Evolutionary conservation across 2,113 vertebrate species (phyloP).

Genomic region (Hypanus sabinus): DNA sequence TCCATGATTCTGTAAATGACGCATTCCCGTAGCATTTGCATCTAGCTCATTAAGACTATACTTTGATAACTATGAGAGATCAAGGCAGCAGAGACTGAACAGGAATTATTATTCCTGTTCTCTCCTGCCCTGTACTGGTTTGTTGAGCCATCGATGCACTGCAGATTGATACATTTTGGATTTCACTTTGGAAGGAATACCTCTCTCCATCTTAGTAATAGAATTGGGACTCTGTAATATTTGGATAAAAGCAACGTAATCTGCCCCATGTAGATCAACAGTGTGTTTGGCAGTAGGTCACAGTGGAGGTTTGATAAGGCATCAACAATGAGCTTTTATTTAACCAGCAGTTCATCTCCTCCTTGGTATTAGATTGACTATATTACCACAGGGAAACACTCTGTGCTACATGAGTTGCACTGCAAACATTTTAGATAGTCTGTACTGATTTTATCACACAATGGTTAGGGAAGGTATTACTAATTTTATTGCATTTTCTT

Average conservation of each 20-base stretch:
- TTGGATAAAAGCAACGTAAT: constrained; percentile 23
- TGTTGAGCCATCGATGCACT: background rate
- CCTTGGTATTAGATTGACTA: background rate
- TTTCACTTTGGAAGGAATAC: background rate
- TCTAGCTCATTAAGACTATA: background rate
- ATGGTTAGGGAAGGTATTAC: no score
- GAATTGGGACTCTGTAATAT: background rate
- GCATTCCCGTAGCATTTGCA: background rate
- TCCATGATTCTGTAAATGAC: background rate
- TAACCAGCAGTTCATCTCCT: background rate
- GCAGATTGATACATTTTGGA: background rate
- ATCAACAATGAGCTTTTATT: background rate
- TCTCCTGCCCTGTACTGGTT: background rate
- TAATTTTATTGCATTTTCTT: no score
- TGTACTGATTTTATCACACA: no score
- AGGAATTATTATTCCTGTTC: background rate
- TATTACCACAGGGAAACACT: background rate
- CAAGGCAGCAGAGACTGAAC: background rate
- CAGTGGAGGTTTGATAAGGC: constrained; percentile 15
- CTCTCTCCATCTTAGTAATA: background rate
- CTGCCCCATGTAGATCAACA: background rate
- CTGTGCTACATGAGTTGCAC: no score
- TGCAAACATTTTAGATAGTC: no score
- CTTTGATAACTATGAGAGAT: background rate
- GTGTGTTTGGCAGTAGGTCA: background rate